Evolutionary conservation across 1,140 invertebrate genomes (phyloP), one percentile per base, ranked within the genome.

Genomic region (Zaprionus vittiger): DNA sequence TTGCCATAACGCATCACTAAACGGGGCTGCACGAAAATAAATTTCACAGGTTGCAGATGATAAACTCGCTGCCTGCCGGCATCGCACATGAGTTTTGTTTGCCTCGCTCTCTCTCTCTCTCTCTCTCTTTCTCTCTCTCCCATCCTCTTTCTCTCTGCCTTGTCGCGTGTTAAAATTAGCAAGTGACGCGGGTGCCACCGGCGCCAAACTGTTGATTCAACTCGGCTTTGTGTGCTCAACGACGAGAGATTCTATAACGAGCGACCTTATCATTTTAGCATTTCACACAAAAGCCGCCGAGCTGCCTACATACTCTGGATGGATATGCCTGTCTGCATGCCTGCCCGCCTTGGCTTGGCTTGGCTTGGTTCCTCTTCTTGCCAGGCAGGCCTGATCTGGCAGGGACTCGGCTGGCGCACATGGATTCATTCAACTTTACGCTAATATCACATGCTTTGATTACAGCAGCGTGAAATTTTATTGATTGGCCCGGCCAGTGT

Each of bases 361-460:
- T 41, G 38, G n/a, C 41, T 41, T 41, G 38, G 15, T 1, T 15
- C 15, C 15, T 15, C 14, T 59, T 37, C 9, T 17, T 66, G 60
- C 24, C 26, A 22, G 67, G 34, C 20, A 20, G 60, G 54, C 56
- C 65, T 68, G 64, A 60, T 47, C 71, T 64, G 68, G 52, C 60
- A 52, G 69, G 65, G 52, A 74, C 14, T 38, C 57, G 60, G 54
- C 5, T 68, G 68, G 34, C 62, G 71, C 56, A 82, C 80, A 77
- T 77, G 89, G 78, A 91, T 75, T 78, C 90, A 91, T 90, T 91
- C 84, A 91, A 91, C 90, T 91, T 91, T 86, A 79, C 90, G 74
- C 90, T 91, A 91, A 91, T 91, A 91, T 83, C 90, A 76, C 85
- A 84, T 83, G 90, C 90, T 91, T 91, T 91, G 90, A 91, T 90